Base-by-base conservation (phyloP, 2,888 invertebrate genomes). In the Eupithecia abbreviata region DNA sequence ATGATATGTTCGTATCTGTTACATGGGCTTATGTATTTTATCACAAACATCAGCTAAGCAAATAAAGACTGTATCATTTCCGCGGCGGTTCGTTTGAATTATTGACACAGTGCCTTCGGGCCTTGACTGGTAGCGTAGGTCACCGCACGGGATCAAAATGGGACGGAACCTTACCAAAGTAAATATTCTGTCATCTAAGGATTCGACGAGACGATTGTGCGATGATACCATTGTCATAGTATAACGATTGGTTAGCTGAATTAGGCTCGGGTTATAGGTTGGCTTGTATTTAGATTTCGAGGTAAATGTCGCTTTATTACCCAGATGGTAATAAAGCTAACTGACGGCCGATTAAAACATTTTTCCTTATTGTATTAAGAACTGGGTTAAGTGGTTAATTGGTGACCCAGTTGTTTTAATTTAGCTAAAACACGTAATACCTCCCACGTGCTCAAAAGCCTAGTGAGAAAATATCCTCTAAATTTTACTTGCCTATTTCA, bases 301-400 rank as follows among this genome's bases (percentile, higher is more conserved):
- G 9, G 18, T n/a, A 55, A n/a, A 18, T 58, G 18, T 58, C 18
- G 58, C 18, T 58, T 15, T 18, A 18, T 18, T 7, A 15, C 30
- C 10, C 30, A 62, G 30, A 30, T 12, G 62, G 62, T 10, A 62
- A 62, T 58, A 62, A 12, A 62, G 62, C 62, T 68, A 15, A 67
- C 12, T 67, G 67, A 9, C 67, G 67, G n/a, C 10, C 45, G 67
- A 68, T 68, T 68, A 68, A 45, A 43, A 43, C n/a, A n/a, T 67
- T 76, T 72, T 75, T 75, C 72, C 73, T 51, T 71, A 42, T 72
- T 73, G 77, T 51, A 18, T 4, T 30, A 49, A 18, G 62, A 68
- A 45, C 45, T 68, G 43, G 41, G 72, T 62, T 51, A 55, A 69
- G 68, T 72, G 74, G 43, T 3, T 47, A 55, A 69, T 70, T 70